These are phyloP conservation scores for Hirtodrosophila trivittata DNA, from an alignment of 2,888 invertebrate species.

Conservation along the genomic window DNA sequence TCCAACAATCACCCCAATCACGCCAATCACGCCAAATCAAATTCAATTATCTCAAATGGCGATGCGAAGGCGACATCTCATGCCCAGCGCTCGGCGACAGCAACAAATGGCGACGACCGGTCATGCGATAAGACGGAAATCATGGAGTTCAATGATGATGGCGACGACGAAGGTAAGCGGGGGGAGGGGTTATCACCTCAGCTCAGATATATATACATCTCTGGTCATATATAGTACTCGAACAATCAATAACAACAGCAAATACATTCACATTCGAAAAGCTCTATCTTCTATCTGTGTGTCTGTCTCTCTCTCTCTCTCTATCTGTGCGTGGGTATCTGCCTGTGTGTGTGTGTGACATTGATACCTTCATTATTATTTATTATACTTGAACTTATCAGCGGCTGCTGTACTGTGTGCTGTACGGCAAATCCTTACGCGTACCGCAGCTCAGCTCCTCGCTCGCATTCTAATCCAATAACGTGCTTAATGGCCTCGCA, in stretches of 20 bases:
- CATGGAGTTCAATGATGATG: slow-evolving; percentile 76
- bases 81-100: slow-evolving; percentile 22
- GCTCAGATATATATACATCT: slow-evolving; percentile 14
- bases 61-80: slow-evolving; percentile 67
- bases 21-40: slow-evolving; percentile 80
- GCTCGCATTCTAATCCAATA: slow-evolving; percentile 40
- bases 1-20: slow-evolving; percentile 62
- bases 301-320: neutral
- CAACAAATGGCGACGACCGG: slow-evolving; percentile 68
- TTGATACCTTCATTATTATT: slow-evolving; percentile 59
- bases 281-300: slow-evolving; percentile 14
- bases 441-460: slow-evolving; percentile 15
- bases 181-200: too few species aligned
- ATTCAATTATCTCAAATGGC: slow-evolving; percentile 80
- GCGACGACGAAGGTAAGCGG: slow-evolving; percentile 78
- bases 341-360: slow-evolving; percentile 25
- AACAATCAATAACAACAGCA: slow-evolving; percentile 15
- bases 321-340: neutral
- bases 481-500: slow-evolving; percentile 71
- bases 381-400: slow-evolving; percentile 58
- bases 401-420: slow-evolving; percentile 18
- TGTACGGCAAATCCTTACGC: slow-evolving; percentile 43
- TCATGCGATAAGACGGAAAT: slow-evolving; percentile 79
- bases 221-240: neutral
- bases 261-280: slow-evolving; percentile 48